Evolutionary conservation across 2,888 invertebrate genomes (phyloP), one percentile per base, ranked within the genome.

Genomic region (Periphyllus acericola): DNA sequence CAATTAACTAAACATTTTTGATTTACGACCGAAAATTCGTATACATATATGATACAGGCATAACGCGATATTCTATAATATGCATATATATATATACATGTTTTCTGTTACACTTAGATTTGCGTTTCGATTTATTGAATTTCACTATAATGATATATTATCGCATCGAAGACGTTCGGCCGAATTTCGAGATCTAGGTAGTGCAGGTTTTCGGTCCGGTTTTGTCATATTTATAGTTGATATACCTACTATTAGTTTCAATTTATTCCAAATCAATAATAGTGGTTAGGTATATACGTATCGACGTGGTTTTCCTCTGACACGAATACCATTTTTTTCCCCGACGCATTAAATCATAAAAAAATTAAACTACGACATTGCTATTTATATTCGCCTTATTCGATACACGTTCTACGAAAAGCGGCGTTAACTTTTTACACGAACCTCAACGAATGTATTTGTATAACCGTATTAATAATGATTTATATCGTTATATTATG

Each of bases 1-100:
- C 60, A 34, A 79, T 79, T 79, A 60, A 79, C 60, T 36, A 11
- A 60, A 79, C 55, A 60, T 32, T 34, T 79, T 79, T 79, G 79
- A 79, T 79, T 79, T 79, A 60, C 34, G 79, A 79, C 1, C 52
- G 8, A 32, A 78, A 78, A 78, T 32, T 4, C 55, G 34, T 78
- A 40, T 40, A 29, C 29, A 29, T 6, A n/a, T n/a, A n/a, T n/a
- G n/a, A n/a, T n/a, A n/a, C n/a, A 40, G 40, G 66, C 8, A 25
- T 66, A 25, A 72, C 1, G 36, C 74, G 19, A 19, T 46, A 29
- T 52, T 9, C 40, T 52, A 52, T 3, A 36, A 14, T 52, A 52
- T 52, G 9, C 14, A 17, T n/a, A 34, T 78, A 78, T 25, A 19
- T 60, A 60, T 60, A 25, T 25, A 6, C 14, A 34, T 78, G 55